Percentiles rank a stretch among this genome's conserved stretches.
phyloP scores from a whole-genome alignment of 2,797 vertebrate genomes.

The Erithacus rubecula region DNA sequence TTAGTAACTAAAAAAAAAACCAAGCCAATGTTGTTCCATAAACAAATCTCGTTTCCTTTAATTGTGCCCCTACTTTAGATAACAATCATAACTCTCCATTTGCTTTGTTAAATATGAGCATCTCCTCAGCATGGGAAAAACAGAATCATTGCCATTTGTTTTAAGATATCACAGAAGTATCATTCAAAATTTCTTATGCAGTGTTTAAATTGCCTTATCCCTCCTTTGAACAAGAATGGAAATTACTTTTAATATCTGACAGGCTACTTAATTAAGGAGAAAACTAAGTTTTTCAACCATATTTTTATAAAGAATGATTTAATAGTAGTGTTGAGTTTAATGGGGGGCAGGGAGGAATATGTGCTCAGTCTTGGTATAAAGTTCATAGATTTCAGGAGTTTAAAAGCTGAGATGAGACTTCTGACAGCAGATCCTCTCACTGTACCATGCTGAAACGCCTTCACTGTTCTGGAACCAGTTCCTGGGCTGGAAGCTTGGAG shows the following conservation, averaged over 20 bases:
- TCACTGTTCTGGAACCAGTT: neutral
- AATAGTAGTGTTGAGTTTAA: neutral
- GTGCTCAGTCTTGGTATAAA: neutral
- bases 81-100: conserved; percentile 70
- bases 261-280: neutral
- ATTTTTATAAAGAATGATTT: neutral
- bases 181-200: conserved; percentile 22
- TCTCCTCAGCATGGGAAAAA: conserved; percentile 7
- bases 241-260: conserved; percentile 27
- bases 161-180: neutral
- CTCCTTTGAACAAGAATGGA: conserved; percentile 33
- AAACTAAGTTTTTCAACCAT: neutral
- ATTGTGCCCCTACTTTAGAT: conserved; percentile 59
- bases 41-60: conserved; percentile 69
- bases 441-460: neutral
- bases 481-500: neutral
- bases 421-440: neutral
- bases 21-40: conserved; percentile 57
- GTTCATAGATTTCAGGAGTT: neutral
- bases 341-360: neutral
- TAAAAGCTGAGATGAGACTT: neutral
- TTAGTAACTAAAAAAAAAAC: conserved; percentile 69
- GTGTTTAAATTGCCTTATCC: conserved; percentile 15
- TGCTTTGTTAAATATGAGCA: conserved; percentile 42
- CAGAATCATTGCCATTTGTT: neutral